Evolutionary conservation across 2,797 vertebrate genomes (phyloP), one percentile per base, ranked within the genome.

Genomic region (Falco berigora): DNA sequence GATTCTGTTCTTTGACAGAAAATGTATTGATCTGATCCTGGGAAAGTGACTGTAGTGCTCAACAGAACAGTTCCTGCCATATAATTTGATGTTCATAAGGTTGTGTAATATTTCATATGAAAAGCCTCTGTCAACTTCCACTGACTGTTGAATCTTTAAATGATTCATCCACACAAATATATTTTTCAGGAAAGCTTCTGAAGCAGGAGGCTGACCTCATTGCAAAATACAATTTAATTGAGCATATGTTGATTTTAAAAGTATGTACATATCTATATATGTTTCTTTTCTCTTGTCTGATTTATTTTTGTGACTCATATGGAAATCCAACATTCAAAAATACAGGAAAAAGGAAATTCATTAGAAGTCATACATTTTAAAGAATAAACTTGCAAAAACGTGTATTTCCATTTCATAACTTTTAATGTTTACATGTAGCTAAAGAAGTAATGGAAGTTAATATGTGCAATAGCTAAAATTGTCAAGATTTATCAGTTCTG

Each of bases 11-110:
- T 83, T 94, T 91, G 86, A 94, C 89, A 89, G 93, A 78, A 96
- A 94, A 93, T 91, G 88, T 93, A 97, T 97, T 96, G 95, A 96
- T 96, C 95, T 94, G 93, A 96, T 94, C 86, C 78, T 66, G 50
- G n/a, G 55, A 90, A 97, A 96, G 78, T 86, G 86, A 91, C 56
- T 66, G 53, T 86, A 91, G 75, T 56, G 44, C 84, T 92, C 92
- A 85, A 84, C 67, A 96, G 89, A 96, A 95, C 78, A 83, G 72
- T 72, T 92, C 73, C 74, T 97, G 93, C 73, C 67, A 73, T 94
- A 92, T 91, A 97, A 93, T 96, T 95, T 92, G 85, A 86, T 96
- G 91, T 77, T 96, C 85, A 73, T 95, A 94, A 94, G 90, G 86
- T 96, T 94, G 90, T 95, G 62, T 86, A 94, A 96, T 94, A 92